These are phyloP conservation scores for Eupithecia subumbrata DNA, from an alignment of 2,888 invertebrate species.

Conservation along the genomic window DNA sequence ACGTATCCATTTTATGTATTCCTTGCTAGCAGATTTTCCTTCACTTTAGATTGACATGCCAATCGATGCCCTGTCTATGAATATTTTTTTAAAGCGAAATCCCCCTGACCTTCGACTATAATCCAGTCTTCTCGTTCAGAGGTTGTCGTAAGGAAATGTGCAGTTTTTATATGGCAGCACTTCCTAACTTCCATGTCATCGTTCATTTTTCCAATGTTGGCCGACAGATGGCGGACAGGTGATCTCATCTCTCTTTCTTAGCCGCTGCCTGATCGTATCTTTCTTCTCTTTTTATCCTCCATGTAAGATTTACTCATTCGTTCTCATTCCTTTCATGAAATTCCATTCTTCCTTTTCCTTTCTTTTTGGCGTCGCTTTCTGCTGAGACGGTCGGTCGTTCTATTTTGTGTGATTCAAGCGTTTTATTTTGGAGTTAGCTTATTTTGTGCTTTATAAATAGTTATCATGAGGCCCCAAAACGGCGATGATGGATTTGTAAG, in stretches of 20 bases:
- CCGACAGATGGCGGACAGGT: not conserved
- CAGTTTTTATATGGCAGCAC: slow-evolving; percentile 13
- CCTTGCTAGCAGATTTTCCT: too few relatives aligned
- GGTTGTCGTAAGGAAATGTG: not conserved
- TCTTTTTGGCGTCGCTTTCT: slow-evolving; percentile 77
- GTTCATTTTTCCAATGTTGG: slow-evolving; percentile 6
- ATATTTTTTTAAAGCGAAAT: too few relatives aligned
- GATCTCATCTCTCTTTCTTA: not conserved
- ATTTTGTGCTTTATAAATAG: slow-evolving; percentile 25
- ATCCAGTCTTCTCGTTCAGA: not conserved
- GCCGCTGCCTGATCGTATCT: not conserved
- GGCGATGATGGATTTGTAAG: slow-evolving; percentile 81
- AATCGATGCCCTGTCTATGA: too few relatives aligned
- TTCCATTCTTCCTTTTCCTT: slow-evolving; percentile 44
- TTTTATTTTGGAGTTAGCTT: slow-evolving; percentile 2
- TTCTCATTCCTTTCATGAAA: slow-evolving; percentile 4
- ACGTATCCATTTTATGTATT: too few relatives aligned
- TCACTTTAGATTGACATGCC: too few relatives aligned
- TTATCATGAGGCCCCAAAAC: slow-evolving; percentile 77
- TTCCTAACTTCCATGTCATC: slow-evolving; percentile 19
- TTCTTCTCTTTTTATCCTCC: not conserved
- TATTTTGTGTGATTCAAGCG: slow-evolving; percentile 44
- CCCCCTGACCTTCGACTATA: too few relatives aligned
- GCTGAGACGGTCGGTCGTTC: slow-evolving; percentile 51
- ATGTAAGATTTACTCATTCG: slow-evolving; percentile 14